Percentiles rank a stretch among this genome's conserved stretches.
Evolutionary conservation across 2,888 invertebrate genomes (phyloP).

Genomic region (Caradrina clavipalpis): DNA sequence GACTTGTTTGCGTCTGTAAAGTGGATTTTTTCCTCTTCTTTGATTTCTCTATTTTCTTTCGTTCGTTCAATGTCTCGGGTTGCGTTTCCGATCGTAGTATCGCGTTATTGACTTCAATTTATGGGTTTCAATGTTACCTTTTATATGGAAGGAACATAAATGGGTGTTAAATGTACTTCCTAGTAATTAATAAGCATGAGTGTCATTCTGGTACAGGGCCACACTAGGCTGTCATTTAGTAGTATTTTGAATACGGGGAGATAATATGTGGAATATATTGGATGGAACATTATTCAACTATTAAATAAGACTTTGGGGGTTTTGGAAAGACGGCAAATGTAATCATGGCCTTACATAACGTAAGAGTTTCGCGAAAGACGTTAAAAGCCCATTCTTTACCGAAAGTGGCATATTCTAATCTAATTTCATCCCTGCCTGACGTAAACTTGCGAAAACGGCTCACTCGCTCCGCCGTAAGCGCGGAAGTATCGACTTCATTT

Average conservation of each 20-base stretch:
- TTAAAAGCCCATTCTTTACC: slow-evolving; percentile 84
- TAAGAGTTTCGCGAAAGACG: slow-evolving; percentile 62
- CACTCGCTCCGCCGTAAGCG: slow-evolving; percentile 79
- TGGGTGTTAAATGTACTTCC: slow-evolving; percentile 16
- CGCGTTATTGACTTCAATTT: slow-evolving; percentile 63
- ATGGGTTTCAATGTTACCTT: slow-evolving; percentile 38
- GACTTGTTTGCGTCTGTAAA: slow-evolving; percentile 91
- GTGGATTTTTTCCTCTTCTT: slow-evolving; percentile 89
- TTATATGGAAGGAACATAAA: slow-evolving; percentile 34
- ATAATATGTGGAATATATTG: slow-evolving; percentile 2
- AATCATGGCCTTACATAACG: slow-evolving; percentile 47
- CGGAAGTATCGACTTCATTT: slow-evolving; percentile 90
- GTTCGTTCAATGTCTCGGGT: slow-evolving; percentile 68
- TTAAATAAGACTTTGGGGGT: slow-evolving; percentile 45
- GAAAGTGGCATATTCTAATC: slow-evolving; percentile 85
- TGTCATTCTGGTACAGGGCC: background rate
- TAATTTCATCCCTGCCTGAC: slow-evolving; percentile 86
- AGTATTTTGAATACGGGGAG: slow-evolving; percentile 2
- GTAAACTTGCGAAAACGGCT: slow-evolving; percentile 83
- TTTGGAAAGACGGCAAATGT: slow-evolving; percentile 37
- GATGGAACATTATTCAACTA: slow-evolving; percentile 38
- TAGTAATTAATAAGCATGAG: slow-evolving; percentile 31
- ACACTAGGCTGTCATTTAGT: background rate
- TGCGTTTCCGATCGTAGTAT: slow-evolving; percentile 65
- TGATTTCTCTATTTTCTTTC: slow-evolving; percentile 84